Conservation (phyloP, 2,113 vertebrate species). For the Microtus oregoni region DNA sequence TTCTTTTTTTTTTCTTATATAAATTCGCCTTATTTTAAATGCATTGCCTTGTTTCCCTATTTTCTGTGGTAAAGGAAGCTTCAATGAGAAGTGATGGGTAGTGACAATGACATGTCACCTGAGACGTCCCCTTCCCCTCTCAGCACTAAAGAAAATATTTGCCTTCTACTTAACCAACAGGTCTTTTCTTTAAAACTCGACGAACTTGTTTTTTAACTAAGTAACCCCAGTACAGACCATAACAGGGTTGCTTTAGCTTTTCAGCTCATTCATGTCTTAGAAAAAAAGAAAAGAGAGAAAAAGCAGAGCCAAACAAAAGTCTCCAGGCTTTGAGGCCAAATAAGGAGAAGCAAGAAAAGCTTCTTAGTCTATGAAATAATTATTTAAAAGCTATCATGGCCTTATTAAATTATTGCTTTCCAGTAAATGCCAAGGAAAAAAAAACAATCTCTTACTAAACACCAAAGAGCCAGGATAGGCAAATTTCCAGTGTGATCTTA, state of each 20-base stretch:
- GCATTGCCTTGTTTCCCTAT: not conserved
- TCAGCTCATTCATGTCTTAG: conserved; percentile 74
- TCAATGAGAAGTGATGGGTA: conserved; percentile 48
- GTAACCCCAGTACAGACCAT: conserved; percentile 57
- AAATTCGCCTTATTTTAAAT: conserved; percentile 32
- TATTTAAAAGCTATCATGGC: conserved; percentile 20
- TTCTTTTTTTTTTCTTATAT: not conserved
- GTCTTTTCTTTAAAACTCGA: conserved; percentile 81
- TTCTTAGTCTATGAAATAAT: conserved; percentile 51
- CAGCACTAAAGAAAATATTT: conserved; percentile 80
- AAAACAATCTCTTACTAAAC: not conserved
- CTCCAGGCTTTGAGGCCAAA: not conserved
- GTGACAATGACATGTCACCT: conserved; percentile 52
- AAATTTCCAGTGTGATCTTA: conserved; percentile 25
- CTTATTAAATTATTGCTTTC: conserved; percentile 49
- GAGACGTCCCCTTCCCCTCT: conserved; percentile 71
- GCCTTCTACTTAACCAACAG: conserved; percentile 77
- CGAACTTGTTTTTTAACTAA: conserved; percentile 81
- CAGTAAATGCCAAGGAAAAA: conserved; percentile 10
- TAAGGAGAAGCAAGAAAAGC: conserved; percentile 30
- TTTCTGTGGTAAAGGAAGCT: conserved; percentile 41
- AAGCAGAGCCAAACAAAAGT: not conserved
- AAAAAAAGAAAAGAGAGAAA: not conserved
- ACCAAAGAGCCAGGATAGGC: not conserved
- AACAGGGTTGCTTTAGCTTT: conserved; percentile 74